phyloP scores from a whole-genome alignment of 2,113 vertebrate genomes.

The Monarcha castaneiventris region DNA sequence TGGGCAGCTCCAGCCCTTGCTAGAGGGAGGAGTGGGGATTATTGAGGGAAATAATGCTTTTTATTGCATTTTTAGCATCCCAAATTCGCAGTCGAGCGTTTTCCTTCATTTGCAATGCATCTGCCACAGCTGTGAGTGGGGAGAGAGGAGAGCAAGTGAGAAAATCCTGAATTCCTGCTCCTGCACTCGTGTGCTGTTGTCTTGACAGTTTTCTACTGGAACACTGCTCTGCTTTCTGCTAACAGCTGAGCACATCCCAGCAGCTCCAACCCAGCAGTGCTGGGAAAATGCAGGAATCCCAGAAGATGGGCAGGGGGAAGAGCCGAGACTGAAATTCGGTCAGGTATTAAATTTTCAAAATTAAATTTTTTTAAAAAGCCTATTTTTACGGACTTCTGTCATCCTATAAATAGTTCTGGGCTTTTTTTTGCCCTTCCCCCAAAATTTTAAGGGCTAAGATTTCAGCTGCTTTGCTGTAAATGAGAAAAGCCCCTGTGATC shows the following conservation, averaged over 20 bases:
- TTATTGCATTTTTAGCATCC: neutral
- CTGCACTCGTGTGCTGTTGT: neutral
- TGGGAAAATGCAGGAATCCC: neutral
- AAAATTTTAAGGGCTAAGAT: neutral
- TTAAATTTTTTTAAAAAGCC: fast-evolving
- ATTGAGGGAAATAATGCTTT: neutral
- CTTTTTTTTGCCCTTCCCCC: neutral
- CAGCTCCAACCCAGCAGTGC: neutral
- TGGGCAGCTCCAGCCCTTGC: neutral
- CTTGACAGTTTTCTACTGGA: neutral
- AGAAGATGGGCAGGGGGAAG: neutral
- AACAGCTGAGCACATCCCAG: neutral
- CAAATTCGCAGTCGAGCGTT: neutral
- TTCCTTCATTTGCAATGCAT: neutral
- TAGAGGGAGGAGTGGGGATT: neutral
- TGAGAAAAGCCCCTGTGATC: fast-evolving
- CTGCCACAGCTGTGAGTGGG: neutral
- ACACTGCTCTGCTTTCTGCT: neutral
- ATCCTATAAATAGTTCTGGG: neutral
- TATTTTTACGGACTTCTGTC: neutral
- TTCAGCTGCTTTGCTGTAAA: neutral
- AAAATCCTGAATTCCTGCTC: neutral
- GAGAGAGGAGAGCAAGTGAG: neutral
- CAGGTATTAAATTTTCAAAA: neutral
- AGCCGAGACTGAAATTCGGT: neutral